These are phyloP conservation scores for Taenioides sp. DNA, from an alignment of 2,797 vertebrate genomes.

Conservation along the genomic window DNA sequence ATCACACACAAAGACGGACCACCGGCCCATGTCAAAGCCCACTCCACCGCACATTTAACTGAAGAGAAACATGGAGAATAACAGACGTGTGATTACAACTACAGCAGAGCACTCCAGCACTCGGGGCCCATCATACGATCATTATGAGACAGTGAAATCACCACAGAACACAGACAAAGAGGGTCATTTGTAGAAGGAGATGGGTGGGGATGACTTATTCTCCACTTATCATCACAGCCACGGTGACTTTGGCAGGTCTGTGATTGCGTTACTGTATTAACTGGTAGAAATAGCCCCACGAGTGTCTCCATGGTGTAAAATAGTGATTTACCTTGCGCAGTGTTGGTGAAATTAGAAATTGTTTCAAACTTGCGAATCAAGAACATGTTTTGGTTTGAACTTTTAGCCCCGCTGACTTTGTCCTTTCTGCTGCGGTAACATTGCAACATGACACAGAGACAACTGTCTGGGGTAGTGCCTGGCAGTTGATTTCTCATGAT, in stretches of 20 bases:
- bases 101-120: constrained; percentile 13
- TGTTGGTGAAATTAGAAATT: not conserved
- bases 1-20: constrained; percentile 1
- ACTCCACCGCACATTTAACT: constrained; percentile 25
- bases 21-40: constrained; percentile 5
- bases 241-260: not conserved
- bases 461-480: no score
- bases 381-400: no score
- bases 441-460: no score
- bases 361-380: no score
- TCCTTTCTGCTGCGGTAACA: no score
- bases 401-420: no score
- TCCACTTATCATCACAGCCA: not conserved
- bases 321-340: not conserved
- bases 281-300: not conserved
- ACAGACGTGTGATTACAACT: constrained; percentile 18
- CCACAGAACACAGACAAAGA: constrained; percentile 11
- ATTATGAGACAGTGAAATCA: constrained; percentile 30
- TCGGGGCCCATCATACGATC: constrained; percentile 32
- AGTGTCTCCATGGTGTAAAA: no score
- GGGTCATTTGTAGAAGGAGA: not conserved
- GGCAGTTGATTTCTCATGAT: no score
- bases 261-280: not conserved
- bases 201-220: not conserved
- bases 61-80: constrained; percentile 23